A percentile compares a stretch with the other conserved stretches of the same genome.
Evolutionary conservation across 1,140 invertebrate species (phyloP).

Genomic region (Wiebesia pumilae): DNA sequence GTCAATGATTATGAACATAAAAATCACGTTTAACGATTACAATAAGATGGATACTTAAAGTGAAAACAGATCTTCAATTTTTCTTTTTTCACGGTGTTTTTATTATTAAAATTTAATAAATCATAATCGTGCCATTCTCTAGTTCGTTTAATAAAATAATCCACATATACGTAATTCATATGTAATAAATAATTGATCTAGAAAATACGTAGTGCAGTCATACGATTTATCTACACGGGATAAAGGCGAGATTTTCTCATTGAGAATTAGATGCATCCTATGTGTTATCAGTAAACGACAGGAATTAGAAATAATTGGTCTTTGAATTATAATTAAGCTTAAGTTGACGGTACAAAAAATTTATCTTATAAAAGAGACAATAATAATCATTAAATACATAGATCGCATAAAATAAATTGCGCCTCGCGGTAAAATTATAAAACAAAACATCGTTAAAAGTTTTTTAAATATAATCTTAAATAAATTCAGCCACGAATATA

Average conservation of each 20-base stretch:
- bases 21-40: neutral
- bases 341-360: neutral
- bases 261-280: neutral
- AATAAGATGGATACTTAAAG: neutral
- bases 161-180: neutral
- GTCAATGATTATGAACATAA: no score
- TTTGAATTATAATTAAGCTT: no score
- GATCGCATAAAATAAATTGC: neutral
- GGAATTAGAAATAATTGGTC: constrained; percentile 4
- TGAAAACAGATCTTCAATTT: neutral
- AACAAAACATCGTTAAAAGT: no score
- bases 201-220: constrained; percentile 4
- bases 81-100: neutral
- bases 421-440: no score
- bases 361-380: neutral
- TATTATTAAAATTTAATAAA: constrained; percentile 11
- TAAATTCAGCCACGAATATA: neutral
- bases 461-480: no score
- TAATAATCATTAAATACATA: neutral
- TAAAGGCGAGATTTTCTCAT: constrained; percentile 18
- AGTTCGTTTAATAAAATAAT: constrained; percentile 20
- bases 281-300: neutral
- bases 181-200: neutral
- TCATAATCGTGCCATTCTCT: neutral
- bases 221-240: neutral